These are phyloP conservation scores for Hippocampus zosterae DNA, from an alignment of 2,113 vertebrate species.

Conservation along the genomic window DNA sequence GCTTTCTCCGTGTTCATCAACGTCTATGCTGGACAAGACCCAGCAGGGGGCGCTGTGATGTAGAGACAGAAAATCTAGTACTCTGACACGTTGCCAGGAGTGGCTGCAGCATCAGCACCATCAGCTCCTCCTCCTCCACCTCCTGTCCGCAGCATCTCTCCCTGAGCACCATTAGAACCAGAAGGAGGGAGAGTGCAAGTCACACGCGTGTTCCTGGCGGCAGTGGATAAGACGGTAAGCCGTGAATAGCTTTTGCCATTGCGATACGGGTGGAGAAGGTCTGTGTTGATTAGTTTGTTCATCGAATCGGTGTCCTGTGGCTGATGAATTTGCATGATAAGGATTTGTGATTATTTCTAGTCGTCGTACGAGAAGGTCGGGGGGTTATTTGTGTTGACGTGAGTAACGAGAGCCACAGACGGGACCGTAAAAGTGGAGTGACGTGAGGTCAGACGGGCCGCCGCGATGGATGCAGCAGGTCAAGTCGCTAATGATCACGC, in stretches of 20 bases:
- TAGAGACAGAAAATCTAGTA: neutral
- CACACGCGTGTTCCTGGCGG: slow-evolving; percentile 16
- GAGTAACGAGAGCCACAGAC: slow-evolving; percentile 11
- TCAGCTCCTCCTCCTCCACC: slow-evolving; percentile 32
- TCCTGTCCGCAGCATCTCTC: slow-evolving; percentile 49
- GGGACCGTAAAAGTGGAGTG: slow-evolving; percentile 10
- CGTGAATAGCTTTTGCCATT: neutral
- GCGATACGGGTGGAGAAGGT: neutral
- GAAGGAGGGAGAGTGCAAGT: slow-evolving; percentile 12
- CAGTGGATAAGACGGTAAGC: slow-evolving; percentile 17
- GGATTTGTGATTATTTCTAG: neutral
- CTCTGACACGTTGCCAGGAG: slow-evolving; percentile 36
- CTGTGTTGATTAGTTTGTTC: neutral
- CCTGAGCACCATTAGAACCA: slow-evolving; percentile 2
- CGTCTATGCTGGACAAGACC: neutral
- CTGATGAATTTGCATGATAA: neutral
- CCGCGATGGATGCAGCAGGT: slow-evolving; percentile 47
- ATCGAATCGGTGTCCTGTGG: neutral
- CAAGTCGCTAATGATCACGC: slow-evolving; percentile 43
- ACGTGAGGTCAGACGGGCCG: slow-evolving; percentile 31
- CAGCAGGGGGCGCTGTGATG: slow-evolving; percentile 46
- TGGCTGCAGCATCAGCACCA: slow-evolving; percentile 69
- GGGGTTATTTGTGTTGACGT: neutral
- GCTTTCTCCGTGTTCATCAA: neutral
- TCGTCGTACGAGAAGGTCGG: neutral